These are phyloP conservation scores for Oeneis ivallda DNA, from an alignment of 2,888 invertebrate species.

Conservation along the genomic window DNA sequence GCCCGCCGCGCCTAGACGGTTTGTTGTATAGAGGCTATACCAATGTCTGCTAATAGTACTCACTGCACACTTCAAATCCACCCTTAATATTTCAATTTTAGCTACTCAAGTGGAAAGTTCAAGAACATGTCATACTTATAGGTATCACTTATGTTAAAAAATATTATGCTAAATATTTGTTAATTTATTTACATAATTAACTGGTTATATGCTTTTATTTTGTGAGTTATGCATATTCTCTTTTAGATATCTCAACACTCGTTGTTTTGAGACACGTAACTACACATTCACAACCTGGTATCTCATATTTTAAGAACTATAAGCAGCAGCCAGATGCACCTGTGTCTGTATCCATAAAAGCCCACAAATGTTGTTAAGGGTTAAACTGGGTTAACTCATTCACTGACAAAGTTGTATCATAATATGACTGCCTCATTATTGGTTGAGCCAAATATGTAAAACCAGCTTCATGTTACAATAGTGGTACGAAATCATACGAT, in stretches of 20 bases:
- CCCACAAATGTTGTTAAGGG: too few species aligned
- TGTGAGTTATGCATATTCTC: too few species aligned
- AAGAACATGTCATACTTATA: neutral
- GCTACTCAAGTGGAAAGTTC: conserved; percentile 4
- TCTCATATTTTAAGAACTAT: too few species aligned
- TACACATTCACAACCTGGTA: too few species aligned
- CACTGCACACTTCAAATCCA: conserved; percentile 25
- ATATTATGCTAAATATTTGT: neutral
- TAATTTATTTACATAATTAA: neutral
- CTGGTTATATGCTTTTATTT: neutral
- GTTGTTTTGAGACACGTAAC: too few species aligned
- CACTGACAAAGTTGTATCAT: neutral
- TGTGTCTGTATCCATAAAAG: too few species aligned
- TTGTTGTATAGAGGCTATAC: conserved; percentile 13
- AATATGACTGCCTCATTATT: too few species aligned
- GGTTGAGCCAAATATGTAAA: conserved; percentile 3
- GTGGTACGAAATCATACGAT: conserved; percentile 3
- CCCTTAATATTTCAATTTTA: conserved; percentile 18
- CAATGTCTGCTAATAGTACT: conserved; percentile 25
- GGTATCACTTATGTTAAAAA: neutral
- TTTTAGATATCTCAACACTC: too few species aligned
- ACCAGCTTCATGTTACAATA: neutral
- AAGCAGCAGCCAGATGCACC: too few species aligned
- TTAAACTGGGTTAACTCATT: neutral
- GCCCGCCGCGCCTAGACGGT: conserved; percentile 45